Conservation (phyloP, 2,797 vertebrate genomes). For the Trachurus trachurus region DNA sequence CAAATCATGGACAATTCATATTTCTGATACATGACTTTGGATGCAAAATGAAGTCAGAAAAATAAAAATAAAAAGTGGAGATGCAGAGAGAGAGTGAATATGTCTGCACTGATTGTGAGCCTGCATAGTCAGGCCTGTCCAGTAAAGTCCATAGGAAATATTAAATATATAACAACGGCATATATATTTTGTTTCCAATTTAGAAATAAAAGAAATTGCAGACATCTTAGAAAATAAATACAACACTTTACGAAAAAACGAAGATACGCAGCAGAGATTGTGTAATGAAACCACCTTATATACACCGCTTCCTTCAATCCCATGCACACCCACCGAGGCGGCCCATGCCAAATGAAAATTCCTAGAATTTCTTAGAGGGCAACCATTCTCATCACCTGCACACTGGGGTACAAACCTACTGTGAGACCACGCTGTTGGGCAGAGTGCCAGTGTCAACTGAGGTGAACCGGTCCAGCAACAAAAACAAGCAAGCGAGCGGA, state of each 20-base stretch:
- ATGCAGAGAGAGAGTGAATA: conserved; percentile 29
- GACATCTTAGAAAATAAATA: background rate
- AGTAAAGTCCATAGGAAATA: background rate
- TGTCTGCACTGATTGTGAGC: conserved; percentile 15
- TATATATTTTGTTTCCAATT: background rate
- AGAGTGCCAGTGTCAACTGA: conserved; percentile 73
- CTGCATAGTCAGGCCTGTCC: background rate
- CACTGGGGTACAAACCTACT: conserved; percentile 70
- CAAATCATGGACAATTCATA: conserved; percentile 74
- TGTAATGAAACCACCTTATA: conserved; percentile 35
- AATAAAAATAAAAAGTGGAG: conserved; percentile 29
- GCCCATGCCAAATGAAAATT: conserved; percentile 74
- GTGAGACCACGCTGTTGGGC: conserved; percentile 75
- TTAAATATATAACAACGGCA: background rate
- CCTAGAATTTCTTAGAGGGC: conserved; percentile 80
- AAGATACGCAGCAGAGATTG: conserved; percentile 24
- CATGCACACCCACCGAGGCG: conserved; percentile 69
- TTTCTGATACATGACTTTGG: conserved; percentile 64
- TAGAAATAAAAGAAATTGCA: background rate
- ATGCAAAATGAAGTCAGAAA: conserved; percentile 35
- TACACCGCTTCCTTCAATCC: conserved; percentile 25
- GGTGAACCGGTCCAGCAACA: conserved; percentile 76
- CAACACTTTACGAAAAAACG: conserved; percentile 6
- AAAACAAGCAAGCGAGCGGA: conserved; percentile 60
- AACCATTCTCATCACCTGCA: conserved; percentile 79